Conservation (phyloP, 2,888 invertebrate genomes). For the Aspidiotus destructor region DNA sequence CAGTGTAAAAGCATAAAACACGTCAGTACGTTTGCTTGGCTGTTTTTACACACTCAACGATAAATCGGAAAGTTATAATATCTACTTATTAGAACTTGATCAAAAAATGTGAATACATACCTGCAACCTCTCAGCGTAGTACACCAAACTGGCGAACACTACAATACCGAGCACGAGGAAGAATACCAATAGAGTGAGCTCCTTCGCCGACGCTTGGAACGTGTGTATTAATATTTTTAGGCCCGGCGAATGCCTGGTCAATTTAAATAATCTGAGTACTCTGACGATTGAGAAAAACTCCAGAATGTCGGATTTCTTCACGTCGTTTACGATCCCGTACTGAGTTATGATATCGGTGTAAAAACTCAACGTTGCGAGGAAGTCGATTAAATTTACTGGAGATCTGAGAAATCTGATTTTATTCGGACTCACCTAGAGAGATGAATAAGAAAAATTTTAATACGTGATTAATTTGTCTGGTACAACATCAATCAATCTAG, state of each 20-base stretch:
- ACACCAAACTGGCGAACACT: constrained; percentile 95
- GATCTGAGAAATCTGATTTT: constrained; percentile 90
- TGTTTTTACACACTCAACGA: too few species aligned
- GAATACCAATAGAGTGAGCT: constrained; percentile 90
- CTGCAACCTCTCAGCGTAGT: constrained; percentile 87
- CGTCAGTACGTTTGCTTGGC: too few species aligned
- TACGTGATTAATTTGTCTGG: not conserved
- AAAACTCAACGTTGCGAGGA: constrained; percentile 96
- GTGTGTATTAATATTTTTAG: constrained; percentile 97
- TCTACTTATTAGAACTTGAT: not conserved
- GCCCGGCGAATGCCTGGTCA: constrained; percentile 94
- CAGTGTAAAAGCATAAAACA: too few species aligned
- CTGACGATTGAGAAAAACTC: constrained; percentile 97
- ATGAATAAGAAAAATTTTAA: not conserved
- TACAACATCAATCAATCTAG: too few species aligned
- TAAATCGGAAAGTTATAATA: too few species aligned
- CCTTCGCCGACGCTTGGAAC: constrained; percentile 93
- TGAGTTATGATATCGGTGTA: constrained; percentile 86
- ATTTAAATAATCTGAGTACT: constrained; percentile 93
- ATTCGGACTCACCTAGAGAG: constrained; percentile 50
- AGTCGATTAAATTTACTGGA: constrained; percentile 98
- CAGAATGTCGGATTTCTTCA: constrained; percentile 89
- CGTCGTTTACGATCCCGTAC: constrained; percentile 70
- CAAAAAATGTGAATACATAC: not conserved
- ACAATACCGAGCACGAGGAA: constrained; percentile 96